Evolutionary conservation across 2,888 invertebrate species (phyloP).

Genomic region (Xylophagus ater): DNA sequence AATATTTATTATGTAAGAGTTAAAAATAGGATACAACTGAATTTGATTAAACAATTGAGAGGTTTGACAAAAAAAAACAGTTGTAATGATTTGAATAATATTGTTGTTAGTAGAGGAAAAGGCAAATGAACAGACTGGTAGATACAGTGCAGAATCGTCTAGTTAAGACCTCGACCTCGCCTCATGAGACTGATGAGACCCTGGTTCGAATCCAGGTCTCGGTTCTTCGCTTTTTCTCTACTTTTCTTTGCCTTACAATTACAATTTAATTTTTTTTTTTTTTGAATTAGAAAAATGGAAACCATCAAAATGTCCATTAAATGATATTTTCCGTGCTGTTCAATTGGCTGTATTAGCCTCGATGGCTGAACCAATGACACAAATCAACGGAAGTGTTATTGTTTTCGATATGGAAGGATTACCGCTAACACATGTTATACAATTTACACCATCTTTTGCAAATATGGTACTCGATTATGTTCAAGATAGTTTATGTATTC

Average conservation of each 20-base stretch:
- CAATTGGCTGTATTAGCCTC: slow-evolving; percentile 62
- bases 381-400: slow-evolving; percentile 62
- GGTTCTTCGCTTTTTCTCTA: too few relatives aligned
- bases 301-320: slow-evolving; percentile 52
- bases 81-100: too few relatives aligned
- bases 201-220: too few relatives aligned
- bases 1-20: background rate
- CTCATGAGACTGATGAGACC: too few relatives aligned
- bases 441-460: slow-evolving; percentile 68
- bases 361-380: slow-evolving; percentile 66
- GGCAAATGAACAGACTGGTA: too few relatives aligned
- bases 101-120: too few relatives aligned
- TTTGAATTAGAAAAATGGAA: slow-evolving; percentile 55
- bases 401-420: slow-evolving; percentile 68
- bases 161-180: too few relatives aligned
- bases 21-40: too few relatives aligned
- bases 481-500: slow-evolving; percentile 68
- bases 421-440: slow-evolving; percentile 57
- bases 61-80: too few relatives aligned
- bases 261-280: slow-evolving; percentile 4
- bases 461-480: slow-evolving; percentile 61
- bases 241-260: too few relatives aligned
- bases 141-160: too few relatives aligned
- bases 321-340: slow-evolving; percentile 57
- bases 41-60: too few relatives aligned